Evolutionary conservation across 2,888 invertebrate species (phyloP).

Genomic region (Leptothorax acervorum): DNA sequence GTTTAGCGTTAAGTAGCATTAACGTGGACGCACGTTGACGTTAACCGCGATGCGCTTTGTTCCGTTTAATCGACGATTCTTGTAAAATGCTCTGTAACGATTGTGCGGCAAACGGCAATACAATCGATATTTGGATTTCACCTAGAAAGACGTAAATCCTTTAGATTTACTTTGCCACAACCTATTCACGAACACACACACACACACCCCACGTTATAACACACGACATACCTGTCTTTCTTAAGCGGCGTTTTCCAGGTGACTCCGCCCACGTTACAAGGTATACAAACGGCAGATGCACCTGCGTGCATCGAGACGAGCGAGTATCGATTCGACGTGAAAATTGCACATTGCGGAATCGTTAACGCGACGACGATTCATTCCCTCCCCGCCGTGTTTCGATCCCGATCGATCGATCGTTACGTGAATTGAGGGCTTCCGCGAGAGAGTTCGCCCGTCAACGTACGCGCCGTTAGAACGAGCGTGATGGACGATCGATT

Average conservation of each 20-base stretch:
- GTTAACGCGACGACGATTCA: slow-evolving; percentile 5
- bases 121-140: slow-evolving; percentile 68
- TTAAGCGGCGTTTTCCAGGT: slow-evolving; percentile 54
- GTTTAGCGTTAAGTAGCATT: slow-evolving; percentile 55
- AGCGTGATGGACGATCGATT: slow-evolving; percentile 35
- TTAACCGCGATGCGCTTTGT: slow-evolving; percentile 36
- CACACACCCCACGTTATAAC: background rate
- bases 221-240: slow-evolving; percentile 40
- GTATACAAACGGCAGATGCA: slow-evolving; percentile 35
- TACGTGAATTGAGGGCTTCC: background rate
- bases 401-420: slow-evolving; percentile 26
- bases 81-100: slow-evolving; percentile 61
- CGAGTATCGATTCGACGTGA: slow-evolving; percentile 35
- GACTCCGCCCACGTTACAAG: slow-evolving; percentile 35
- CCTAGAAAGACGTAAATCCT: slow-evolving; percentile 53
- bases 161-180: slow-evolving; percentile 54
- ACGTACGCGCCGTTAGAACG: slow-evolving; percentile 4
- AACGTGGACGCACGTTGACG: slow-evolving; percentile 2
- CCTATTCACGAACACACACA: background rate
- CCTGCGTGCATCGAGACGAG: slow-evolving; percentile 32
- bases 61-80: slow-evolving; percentile 43
- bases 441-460: background rate
- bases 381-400: background rate
- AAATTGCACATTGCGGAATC: slow-evolving; percentile 29
- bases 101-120: slow-evolving; percentile 72